Evolutionary conservation across 2,113 vertebrate genomes (phyloP).

Genomic region (Proteles cristata): DNA sequence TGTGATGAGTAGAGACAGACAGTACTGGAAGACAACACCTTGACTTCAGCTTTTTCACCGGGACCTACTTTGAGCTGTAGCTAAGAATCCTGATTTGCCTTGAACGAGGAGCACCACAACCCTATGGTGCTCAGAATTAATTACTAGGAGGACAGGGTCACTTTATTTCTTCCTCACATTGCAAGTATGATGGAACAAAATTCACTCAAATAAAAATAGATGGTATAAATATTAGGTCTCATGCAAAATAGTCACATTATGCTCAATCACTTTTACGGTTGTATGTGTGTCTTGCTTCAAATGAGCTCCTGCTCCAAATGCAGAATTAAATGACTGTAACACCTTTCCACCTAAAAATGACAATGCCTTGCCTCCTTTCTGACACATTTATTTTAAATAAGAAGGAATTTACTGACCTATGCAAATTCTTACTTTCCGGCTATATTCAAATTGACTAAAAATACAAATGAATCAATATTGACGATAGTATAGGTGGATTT

Average conservation of each 20-base stretch:
- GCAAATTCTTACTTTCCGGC: background rate
- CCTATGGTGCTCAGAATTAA: background rate
- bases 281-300: background rate
- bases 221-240: background rate
- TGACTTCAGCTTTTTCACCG: background rate
- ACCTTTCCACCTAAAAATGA: background rate
- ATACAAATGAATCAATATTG: background rate
- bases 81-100: background rate
- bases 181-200: conserved; percentile 15
- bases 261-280: background rate
- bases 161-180: background rate
- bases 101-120: background rate
- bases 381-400: conserved; percentile 38
- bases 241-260: background rate
- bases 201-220: background rate
- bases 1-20: background rate
- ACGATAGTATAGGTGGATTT: background rate
- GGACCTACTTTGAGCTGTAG: background rate
- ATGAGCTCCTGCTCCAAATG: conserved; percentile 26
- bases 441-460: background rate
- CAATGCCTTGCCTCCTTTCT: background rate
- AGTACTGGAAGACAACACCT: background rate
- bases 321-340: conserved; percentile 20
- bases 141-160: background rate
- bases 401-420: conserved; percentile 8